Evolutionary conservation across 2,888 invertebrate species (phyloP), one percentile per base, ranked within the genome.

Genomic region (Pristionchus entomophagus): DNA sequence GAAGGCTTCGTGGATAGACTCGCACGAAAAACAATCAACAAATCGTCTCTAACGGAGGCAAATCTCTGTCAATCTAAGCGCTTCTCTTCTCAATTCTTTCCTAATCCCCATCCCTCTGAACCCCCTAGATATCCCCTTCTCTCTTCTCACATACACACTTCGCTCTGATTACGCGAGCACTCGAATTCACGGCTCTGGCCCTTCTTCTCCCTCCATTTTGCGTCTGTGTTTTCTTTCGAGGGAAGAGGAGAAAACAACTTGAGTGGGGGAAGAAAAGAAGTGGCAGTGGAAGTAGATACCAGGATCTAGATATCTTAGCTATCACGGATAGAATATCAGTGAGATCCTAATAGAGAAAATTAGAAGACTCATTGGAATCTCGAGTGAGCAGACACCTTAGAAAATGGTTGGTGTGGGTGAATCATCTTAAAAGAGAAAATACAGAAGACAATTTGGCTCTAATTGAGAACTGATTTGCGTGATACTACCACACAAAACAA

Each of bases 11-110:
- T 45, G 45, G n/a, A 6, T 45, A 38, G 69, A 69, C 65, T 38
- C 29, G 38, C n/a, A 38, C 69, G 69, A 69, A 69, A 65, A 69
- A 69, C 69, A 69, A 69, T 69, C 69, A 69, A 69, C 69, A 69
- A 69, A 69, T 69, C 22, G 38, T 69, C 41, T 69, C 69, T 69
- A 38, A 38, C 69, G 38, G 32, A 19, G 17, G 45, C 45, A 45
- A 69, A 69, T 69, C 69, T 38, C 56, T n/a, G 19, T 5, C n/a
- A n/a, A 56, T 56, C 56, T 5, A 22, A 56, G 10, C 17, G 14
- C 62, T 19, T 62, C 14, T 12, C 3, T 32, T 62, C 62, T 32
- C 29, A n/a, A 26, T 59, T 4, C 8, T 32, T 32, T 62, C 62
- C 59, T n/a, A 59, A 26, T n/a, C 59, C 45, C 45, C 8, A 59